Conservation (phyloP, 2,113 vertebrate species). For the Xiphophorus couchianus region DNA sequence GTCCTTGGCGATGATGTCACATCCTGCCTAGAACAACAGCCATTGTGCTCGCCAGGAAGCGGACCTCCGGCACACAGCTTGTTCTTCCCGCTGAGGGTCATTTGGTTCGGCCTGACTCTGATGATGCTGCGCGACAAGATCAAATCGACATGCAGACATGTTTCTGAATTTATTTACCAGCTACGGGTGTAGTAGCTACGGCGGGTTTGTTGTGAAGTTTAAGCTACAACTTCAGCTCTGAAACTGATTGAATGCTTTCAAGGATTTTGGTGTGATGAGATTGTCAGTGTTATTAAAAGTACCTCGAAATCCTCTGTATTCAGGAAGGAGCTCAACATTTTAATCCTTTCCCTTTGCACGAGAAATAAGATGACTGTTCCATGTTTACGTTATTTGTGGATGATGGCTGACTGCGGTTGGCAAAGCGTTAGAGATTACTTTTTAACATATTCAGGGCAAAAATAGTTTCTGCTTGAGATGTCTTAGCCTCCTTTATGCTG, state of each 20-base stretch:
- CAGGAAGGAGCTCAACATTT: too few species aligned
- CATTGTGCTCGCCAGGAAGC: constrained; percentile 65
- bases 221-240: background rate
- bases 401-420: background rate
- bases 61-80: constrained; percentile 16
- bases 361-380: background rate
- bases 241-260: background rate
- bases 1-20: constrained; percentile 57
- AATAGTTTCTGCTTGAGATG: too few species aligned
- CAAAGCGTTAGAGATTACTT: background rate
- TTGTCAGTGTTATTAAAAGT: background rate
- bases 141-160: background rate
- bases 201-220: background rate
- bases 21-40: constrained; percentile 66
- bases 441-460: background rate
- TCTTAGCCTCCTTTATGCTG: too few species aligned
- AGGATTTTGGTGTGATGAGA: background rate
- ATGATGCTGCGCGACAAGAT: constrained; percentile 29
- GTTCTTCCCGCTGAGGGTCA: constrained; percentile 30
- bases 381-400: background rate
- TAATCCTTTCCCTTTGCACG: too few species aligned
- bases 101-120: constrained; percentile 6
- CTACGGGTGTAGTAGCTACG: background rate
- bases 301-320: background rate
- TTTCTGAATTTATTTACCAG: background rate